Evolutionary conservation across 2,888 invertebrate species (phyloP).

Genomic region (Metallyticus violacea): DNA sequence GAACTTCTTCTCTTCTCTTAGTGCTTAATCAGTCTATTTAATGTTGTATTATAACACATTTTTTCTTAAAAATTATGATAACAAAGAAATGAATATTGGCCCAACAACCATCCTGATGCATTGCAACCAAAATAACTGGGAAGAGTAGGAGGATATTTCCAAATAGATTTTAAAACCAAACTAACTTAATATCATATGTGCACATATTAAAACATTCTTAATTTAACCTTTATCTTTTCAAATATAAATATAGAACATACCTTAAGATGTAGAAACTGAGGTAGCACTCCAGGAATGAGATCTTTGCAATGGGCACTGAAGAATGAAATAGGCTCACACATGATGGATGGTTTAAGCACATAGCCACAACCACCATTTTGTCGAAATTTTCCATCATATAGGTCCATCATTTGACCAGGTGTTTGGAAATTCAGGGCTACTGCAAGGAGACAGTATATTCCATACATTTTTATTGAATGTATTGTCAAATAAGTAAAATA

Average conservation of each 20-base stretch:
- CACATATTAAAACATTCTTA: not conserved
- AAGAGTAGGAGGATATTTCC: too few relatives aligned
- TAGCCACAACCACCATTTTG: conserved; percentile 60
- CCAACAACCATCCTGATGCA: too few relatives aligned
- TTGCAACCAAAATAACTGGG: too few relatives aligned
- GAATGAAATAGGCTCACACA: conserved; percentile 49
- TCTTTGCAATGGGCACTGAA: conserved; percentile 48
- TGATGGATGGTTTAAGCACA: conserved; percentile 56
- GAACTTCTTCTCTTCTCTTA: too few relatives aligned
- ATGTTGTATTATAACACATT: too few relatives aligned
- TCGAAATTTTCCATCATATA: conserved; percentile 58
- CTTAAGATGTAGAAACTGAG: conserved; percentile 49
- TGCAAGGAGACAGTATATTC: conserved; percentile 35
- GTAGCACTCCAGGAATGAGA: conserved; percentile 47
- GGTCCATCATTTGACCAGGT: conserved; percentile 58
- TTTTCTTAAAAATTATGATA: too few relatives aligned
- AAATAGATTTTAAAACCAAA: too few relatives aligned
- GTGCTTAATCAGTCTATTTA: too few relatives aligned
- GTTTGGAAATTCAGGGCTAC: conserved; percentile 59
- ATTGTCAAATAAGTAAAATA: not conserved
- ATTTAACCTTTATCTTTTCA: not conserved
- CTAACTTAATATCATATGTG: not conserved
- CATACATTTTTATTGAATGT: not conserved
- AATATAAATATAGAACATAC: conserved; percentile 36
- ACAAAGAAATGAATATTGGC: too few relatives aligned